A percentile compares a stretch with the other conserved stretches of the same genome.
Conservation (phyloP, 2,888 invertebrate genomes). For the Lymantria dispar region DNA sequence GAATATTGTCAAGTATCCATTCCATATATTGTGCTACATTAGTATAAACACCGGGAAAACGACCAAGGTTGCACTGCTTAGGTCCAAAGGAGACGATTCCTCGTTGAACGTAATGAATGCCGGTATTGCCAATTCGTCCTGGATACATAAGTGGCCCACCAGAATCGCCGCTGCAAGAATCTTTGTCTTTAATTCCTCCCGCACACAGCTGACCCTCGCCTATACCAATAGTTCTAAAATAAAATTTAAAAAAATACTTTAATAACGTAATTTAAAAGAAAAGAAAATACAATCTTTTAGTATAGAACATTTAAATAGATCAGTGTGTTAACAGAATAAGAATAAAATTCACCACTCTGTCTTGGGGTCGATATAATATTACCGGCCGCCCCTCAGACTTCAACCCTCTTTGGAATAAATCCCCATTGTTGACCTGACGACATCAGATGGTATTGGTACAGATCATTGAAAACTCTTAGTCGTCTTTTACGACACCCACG, state of each 20-base stretch:
- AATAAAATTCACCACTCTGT: too few relatives aligned
- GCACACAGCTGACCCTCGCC: constrained; percentile 79
- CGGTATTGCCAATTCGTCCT: constrained; percentile 45
- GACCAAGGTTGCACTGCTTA: constrained; percentile 71
- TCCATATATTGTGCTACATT: constrained; percentile 76
- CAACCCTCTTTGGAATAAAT: too few relatives aligned
- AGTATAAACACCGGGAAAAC: constrained; percentile 84
- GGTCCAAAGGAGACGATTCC: constrained; percentile 83
- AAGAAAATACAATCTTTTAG: too few relatives aligned
- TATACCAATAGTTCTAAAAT: constrained; percentile 46
- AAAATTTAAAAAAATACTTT: not conserved
- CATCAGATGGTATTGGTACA: too few relatives aligned
- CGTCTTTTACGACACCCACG: too few relatives aligned
- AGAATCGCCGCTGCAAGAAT: constrained; percentile 86
- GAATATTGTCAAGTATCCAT: constrained; percentile 83
- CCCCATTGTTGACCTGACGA: too few relatives aligned
- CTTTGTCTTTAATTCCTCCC: constrained; percentile 76
- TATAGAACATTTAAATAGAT: too few relatives aligned
- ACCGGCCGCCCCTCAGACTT: too few relatives aligned
- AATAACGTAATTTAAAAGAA: too few relatives aligned
- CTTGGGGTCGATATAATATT: too few relatives aligned
- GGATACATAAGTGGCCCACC: constrained; percentile 85
- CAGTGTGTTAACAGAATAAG: too few relatives aligned
- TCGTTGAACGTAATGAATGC: constrained; percentile 80
- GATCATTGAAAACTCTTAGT: too few relatives aligned